Conservation (phyloP, 2,113 vertebrate genomes). For the Todiramphus saurophagus region DNA sequence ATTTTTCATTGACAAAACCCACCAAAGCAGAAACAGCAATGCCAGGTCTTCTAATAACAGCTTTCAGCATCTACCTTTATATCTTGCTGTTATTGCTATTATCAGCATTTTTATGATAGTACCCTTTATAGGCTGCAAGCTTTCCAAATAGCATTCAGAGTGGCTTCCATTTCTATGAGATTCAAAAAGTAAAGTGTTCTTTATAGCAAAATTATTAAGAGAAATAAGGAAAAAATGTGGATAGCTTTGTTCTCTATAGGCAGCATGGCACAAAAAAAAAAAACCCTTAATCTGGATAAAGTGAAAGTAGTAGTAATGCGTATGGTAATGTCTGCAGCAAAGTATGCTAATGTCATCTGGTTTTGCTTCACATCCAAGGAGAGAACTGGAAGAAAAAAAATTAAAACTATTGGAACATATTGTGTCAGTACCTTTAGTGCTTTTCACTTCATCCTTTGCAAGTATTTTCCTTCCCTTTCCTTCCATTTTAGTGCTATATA, state of each 20-base stretch:
- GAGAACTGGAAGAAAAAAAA: not conserved
- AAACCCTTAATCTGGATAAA: fast-evolving
- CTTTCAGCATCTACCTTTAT: not conserved
- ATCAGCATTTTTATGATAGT: not conserved
- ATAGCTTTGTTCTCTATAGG: not conserved
- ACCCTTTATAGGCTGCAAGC: not conserved
- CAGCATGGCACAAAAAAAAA: not conserved
- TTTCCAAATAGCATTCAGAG: not conserved
- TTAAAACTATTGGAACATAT: not conserved
- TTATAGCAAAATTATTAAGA: not conserved
- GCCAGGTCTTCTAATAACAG: not conserved
- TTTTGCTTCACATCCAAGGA: not conserved
- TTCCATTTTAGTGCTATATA: not conserved
- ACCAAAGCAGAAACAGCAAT: not conserved
- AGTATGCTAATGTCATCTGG: not conserved
- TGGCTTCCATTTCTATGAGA: not conserved
- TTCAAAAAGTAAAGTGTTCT: not conserved
- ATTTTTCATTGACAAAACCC: not conserved
- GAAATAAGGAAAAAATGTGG: not conserved
- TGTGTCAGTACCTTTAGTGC: not conserved
- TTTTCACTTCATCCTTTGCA: not conserved
- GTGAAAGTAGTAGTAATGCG: not conserved
- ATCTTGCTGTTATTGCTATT: not conserved
- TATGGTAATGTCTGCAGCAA: not conserved
- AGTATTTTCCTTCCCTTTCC: not conserved